phyloP scores from a whole-genome alignment of 2,888 invertebrate species.

The Toxonevra muliebris region DNA sequence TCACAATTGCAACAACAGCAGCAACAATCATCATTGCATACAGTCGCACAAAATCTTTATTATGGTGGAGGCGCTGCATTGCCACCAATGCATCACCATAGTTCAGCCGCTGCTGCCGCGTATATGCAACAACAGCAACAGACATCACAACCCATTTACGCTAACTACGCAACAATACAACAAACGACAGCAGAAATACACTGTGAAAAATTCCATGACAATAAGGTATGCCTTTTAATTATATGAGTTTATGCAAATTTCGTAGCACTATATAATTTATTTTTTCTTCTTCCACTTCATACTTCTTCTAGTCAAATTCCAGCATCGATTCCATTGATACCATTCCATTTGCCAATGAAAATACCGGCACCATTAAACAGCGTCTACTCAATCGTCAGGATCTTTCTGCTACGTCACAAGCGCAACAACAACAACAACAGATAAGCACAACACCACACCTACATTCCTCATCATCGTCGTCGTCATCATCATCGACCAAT shows the following conservation, averaged over 20 bases:
- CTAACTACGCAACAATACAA: slow-evolving; percentile 65
- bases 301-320: slow-evolving; percentile 80
- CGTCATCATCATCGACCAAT: slow-evolving; percentile 64
- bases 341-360: slow-evolving; percentile 97
- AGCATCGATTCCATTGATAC: slow-evolving; percentile 93
- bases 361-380: slow-evolving; percentile 97
- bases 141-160: slow-evolving; percentile 62
- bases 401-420: slow-evolving; percentile 46
- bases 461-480: slow-evolving; percentile 64
- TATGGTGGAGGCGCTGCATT: slow-evolving; percentile 41
- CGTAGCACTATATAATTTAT: neutral
- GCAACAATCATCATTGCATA: slow-evolving; percentile 41
- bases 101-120: slow-evolving; percentile 41
- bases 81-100: slow-evolving; percentile 28
- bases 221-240: slow-evolving; percentile 48
- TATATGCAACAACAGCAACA: slow-evolving; percentile 46
- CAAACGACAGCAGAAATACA: slow-evolving; percentile 73
- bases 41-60: slow-evolving; percentile 44
- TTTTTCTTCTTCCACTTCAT: slow-evolving; percentile 26
- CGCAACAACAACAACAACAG: slow-evolving; percentile 31
- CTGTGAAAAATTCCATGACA: slow-evolving; percentile 65
- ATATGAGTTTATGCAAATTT: neutral
- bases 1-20: slow-evolving; percentile 42
- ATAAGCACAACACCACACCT: slow-evolving; percentile 66
- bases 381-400: slow-evolving; percentile 70